phyloP scores from a whole-genome alignment of 2,113 vertebrate species.

The Hepsetus odoe region DNA sequence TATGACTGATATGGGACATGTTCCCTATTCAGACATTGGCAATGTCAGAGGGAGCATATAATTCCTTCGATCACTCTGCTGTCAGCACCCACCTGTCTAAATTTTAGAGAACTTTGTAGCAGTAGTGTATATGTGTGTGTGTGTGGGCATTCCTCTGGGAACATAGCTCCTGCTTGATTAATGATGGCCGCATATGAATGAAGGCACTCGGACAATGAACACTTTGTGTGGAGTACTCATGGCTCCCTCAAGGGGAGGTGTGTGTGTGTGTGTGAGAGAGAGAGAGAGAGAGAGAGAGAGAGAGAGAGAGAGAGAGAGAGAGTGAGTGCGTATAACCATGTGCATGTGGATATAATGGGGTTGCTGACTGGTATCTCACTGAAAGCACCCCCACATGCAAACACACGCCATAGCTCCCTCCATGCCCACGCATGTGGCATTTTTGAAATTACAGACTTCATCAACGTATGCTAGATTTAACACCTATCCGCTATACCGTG shows the following conservation, averaged over 20 bases:
- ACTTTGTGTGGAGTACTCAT: constrained; percentile 65
- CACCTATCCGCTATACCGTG: constrained; percentile 14
- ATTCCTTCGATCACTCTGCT: neutral
- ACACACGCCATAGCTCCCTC: constrained; percentile 15
- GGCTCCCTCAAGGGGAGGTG: neutral
- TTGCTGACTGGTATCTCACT: constrained; percentile 29
- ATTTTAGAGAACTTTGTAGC: constrained; percentile 6
- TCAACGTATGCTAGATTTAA: constrained; percentile 40
- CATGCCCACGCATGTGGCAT: constrained; percentile 38
- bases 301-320: neutral
- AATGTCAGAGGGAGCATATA: neutral
- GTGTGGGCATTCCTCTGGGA: constrained; percentile 59
- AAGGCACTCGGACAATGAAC: constrained; percentile 68
- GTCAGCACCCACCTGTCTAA: constrained; percentile 30
- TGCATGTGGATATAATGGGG: constrained; percentile 25
- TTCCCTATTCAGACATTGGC: neutral
- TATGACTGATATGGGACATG: neutral
- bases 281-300: neutral
- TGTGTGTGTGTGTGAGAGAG: neutral
- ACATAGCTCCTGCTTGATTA: constrained; percentile 42
- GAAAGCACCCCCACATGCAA: constrained; percentile 36
- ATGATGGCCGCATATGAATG: constrained; percentile 62
- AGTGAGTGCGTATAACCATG: constrained; percentile 14
- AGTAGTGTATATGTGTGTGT: constrained; percentile 34
- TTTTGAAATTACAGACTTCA: constrained; percentile 31